Percentiles rank a stretch among this genome's conserved stretches.
Conservation (phyloP, 2,888 invertebrate genomes). For the Pheosia tremula region DNA sequence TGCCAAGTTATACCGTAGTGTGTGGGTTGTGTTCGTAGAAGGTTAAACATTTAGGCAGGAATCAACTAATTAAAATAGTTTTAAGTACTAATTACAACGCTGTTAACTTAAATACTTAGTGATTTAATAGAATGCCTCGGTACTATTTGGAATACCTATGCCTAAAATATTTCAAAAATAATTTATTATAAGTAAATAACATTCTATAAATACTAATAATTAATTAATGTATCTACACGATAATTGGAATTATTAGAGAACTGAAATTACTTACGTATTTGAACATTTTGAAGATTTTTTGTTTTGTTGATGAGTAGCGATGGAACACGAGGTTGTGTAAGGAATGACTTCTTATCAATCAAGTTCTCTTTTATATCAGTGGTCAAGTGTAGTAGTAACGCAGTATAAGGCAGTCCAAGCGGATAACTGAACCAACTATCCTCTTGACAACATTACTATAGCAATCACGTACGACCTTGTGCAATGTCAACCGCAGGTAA, state of each 20-base stretch:
- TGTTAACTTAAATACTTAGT: too few species aligned
- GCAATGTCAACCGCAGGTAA: constrained; percentile 47
- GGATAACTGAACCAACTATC: constrained; percentile 71
- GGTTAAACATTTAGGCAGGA: too few species aligned
- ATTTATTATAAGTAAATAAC: too few species aligned
- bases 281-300: constrained; percentile 65
- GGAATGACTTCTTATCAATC: constrained; percentile 41
- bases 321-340: constrained; percentile 34
- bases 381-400: constrained; percentile 32
- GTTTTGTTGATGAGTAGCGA: constrained; percentile 33
- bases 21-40: too few species aligned
- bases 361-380: constrained; percentile 53
- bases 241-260: neutral
- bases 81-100: too few species aligned
- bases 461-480: constrained; percentile 70
- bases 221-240: too few species aligned
- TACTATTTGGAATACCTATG: too few species aligned
- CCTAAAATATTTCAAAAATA: too few species aligned
- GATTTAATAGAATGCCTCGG: too few species aligned
- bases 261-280: constrained; percentile 72
- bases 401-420: constrained; percentile 47
- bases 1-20: too few species aligned
- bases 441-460: constrained; percentile 61
- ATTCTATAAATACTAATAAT: too few species aligned
- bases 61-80: too few species aligned